phyloP scores from a whole-genome alignment of 2,797 vertebrate species.

The Neosalanx taihuensis region DNA sequence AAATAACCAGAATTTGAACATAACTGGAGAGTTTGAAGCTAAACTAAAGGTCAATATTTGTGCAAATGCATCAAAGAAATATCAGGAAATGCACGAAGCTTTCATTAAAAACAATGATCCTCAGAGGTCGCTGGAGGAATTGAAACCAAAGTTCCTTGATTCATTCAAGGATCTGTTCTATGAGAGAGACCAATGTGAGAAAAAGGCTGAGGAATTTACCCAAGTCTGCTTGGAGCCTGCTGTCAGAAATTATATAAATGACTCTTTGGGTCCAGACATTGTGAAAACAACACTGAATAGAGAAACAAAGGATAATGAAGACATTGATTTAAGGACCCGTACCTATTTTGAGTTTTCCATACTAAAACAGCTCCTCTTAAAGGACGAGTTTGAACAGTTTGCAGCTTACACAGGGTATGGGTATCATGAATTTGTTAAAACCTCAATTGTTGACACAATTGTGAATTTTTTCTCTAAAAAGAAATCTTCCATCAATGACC shows the following conservation, averaged over 20 bases:
- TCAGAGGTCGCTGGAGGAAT: neutral
- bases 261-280: slow-evolving; percentile 19
- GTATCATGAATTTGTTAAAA: slow-evolving; percentile 24
- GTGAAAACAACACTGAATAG: slow-evolving; percentile 8
- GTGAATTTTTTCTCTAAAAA: neutral
- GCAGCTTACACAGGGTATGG: neutral
- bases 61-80: slow-evolving; percentile 25
- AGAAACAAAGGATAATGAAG: neutral
- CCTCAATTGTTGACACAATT: neutral
- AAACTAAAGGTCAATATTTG: slow-evolving; percentile 39
- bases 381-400: neutral
- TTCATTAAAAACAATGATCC: slow-evolving; percentile 32
- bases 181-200: slow-evolving; percentile 17
- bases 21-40: slow-evolving; percentile 4
- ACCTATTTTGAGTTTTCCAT: slow-evolving; percentile 20
- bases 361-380: slow-evolving; percentile 11
- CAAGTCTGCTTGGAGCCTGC: slow-evolving; percentile 13
- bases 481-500: neutral
- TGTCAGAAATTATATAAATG: neutral
- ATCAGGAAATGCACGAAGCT: slow-evolving; percentile 37
- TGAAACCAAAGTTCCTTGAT: slow-evolving; percentile 31
- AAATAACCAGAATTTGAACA: neutral
- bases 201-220: slow-evolving; percentile 21
- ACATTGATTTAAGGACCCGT: neutral
- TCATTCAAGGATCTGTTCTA: slow-evolving; percentile 26